Evolutionary conservation across 2,888 invertebrate species (phyloP), one percentile per base, ranked within the genome.

Genomic region (Cheilosia vulpina): DNA sequence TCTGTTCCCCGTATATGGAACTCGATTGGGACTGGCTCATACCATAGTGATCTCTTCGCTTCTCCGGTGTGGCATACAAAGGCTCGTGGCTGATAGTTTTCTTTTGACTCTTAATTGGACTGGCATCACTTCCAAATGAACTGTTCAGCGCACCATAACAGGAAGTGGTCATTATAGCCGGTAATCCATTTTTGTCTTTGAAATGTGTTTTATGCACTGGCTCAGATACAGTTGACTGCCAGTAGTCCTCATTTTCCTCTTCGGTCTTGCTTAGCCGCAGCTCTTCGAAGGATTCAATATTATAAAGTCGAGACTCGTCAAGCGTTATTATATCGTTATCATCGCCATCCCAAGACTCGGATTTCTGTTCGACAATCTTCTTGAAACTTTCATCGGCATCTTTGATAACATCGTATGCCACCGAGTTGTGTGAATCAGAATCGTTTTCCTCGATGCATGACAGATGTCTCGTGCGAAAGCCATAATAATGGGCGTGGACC

Each of bases 381-480:
- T 90, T 90, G 55, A 91, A 91, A 47, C 89, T 89, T 71, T 91
- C 91, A 78, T 92, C 91, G 13, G 90, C 91, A 85, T 91, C 90
- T 84, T 91, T 89, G 83, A 91, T 90, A 78, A 92, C 88, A 78
- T 92, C 92, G 55, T 90, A 90, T 43, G 91, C 89, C 4, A 90
- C 89, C 3, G 92, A 91, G 81, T 91, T 90, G 73, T 91, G 87
- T 3, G 92, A 92, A 66, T 92, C 92, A 9, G 92, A 91, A 76
- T 92, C 92, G 60, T 92, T 92, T 87, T 92, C 92, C 77, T 92
- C 91, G 63, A 92, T 92, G 87, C 92, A 92, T 72, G 92, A 92
- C 65, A 92, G 87, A 88, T 92, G 92, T 3, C 92, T 89, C 15
- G 92, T 92, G 38, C 92, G 91, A 88, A 91, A 92, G 1, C 92